These are phyloP conservation scores for Pelochelys cantorii DNA, from an alignment of 2,797 vertebrate species.

Conservation along the genomic window DNA sequence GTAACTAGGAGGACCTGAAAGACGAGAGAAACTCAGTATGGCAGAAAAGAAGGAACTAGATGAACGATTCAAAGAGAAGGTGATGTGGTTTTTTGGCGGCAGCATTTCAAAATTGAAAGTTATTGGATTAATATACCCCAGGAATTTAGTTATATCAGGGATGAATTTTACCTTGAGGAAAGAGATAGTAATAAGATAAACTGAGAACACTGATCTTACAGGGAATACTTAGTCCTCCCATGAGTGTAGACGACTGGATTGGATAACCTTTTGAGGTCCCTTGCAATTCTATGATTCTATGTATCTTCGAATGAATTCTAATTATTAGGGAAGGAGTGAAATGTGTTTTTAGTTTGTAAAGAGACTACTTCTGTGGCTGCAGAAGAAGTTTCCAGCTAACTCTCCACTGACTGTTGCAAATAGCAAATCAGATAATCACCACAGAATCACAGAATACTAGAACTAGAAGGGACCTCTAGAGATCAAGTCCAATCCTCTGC, in stretches of 20 bases:
- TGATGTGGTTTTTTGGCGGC: not conserved
- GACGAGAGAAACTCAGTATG: not conserved
- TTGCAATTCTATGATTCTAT: not conserved
- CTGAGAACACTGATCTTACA: not conserved
- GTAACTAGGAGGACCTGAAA: not conserved
- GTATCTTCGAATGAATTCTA: not conserved
- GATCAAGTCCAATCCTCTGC: too few relatives aligned
- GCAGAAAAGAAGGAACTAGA: not conserved
- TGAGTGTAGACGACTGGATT: too few relatives aligned
- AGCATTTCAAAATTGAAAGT: not conserved
- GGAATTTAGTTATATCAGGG: not conserved
- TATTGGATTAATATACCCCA: not conserved
- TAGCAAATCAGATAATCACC: not conserved
- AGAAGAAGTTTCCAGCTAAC: not conserved
- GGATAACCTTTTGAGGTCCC: too few relatives aligned
- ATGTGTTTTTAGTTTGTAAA: not conserved
- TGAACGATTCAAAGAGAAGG: not conserved
- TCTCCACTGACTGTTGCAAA: not conserved
- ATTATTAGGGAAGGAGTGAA: not conserved
- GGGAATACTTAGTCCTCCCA: too few relatives aligned
- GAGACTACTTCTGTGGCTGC: not conserved
- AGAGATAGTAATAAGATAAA: not conserved
- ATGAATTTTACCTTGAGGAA: not conserved
- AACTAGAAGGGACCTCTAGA: too few relatives aligned
- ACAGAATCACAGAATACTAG: too few relatives aligned